These are phyloP conservation scores for Crotalus helleri DNA, from an alignment of 2,113 vertebrate genomes.

Conservation along the genomic window DNA sequence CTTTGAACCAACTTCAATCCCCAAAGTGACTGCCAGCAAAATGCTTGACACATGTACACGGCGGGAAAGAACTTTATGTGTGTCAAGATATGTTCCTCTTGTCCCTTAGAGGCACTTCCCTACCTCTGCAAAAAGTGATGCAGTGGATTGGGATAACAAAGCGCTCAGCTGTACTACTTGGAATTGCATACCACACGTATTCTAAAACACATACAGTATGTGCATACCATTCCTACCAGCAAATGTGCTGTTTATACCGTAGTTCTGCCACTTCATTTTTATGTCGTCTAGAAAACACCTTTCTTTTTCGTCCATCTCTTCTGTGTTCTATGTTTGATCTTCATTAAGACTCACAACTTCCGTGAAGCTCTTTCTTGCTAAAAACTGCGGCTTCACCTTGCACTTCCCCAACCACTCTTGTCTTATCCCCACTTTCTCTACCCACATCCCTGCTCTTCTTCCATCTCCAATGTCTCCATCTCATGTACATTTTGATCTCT, in stretches of 20 bases:
- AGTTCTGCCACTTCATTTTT: background rate
- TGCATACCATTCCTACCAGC: background rate
- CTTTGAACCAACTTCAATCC: background rate
- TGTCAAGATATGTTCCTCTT: background rate
- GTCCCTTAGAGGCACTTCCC: background rate
- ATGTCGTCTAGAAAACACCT: background rate
- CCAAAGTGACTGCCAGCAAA: background rate
- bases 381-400: background rate
- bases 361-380: background rate
- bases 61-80: background rate
- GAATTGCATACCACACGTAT: background rate
- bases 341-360: background rate
- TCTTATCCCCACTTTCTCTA: background rate
- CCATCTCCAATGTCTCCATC: background rate
- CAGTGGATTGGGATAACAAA: background rate
- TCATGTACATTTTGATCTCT: background rate
- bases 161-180: background rate
- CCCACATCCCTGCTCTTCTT: background rate
- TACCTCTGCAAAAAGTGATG: background rate
- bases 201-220: background rate
- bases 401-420: background rate
- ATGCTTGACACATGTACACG: background rate
- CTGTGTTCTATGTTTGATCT: background rate
- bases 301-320: background rate
- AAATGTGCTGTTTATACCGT: background rate